Base-by-base conservation (phyloP, 2,888 invertebrate genomes). In the Acanthosepion pharaonis region DNA sequence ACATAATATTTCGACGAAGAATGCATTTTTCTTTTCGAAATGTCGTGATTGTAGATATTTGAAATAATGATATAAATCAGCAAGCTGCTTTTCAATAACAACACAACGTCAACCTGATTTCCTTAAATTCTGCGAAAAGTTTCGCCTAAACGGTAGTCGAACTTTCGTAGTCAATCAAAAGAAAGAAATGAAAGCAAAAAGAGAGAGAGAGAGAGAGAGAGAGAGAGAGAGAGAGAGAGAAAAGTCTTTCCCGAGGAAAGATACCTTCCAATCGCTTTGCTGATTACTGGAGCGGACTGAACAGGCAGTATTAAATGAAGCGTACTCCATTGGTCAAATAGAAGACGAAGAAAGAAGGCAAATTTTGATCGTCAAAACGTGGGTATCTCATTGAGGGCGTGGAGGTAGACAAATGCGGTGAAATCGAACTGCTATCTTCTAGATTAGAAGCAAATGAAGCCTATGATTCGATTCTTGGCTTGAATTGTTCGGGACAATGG, bases 271-370 rank as follows among this genome's bases (percentile, higher is more conserved):
- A 78, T 78, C n/a, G 78, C n/a, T n/a, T 78, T 4, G 78, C 4
- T 78, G n/a, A 33, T 78, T 78, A 78, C 11, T 11, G 78, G n/a
- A 78, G 78, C 78, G 78, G 33, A 78, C 78, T n/a, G 78, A 78
- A 78, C 78, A 78, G 78, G n/a, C n/a, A 78, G 78, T n/a, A 78
- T n/a, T 78, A 78, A 78, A 78, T 78, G 78, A 78, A 78, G 78
- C 78, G 78, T 9, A 78, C 78, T 15, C 78, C 78, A 78, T 78
- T 78, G 78, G 78, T 78, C 78, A 78, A 78, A 78, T 78, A 78
- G 15, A 33, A 15, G 78, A 78, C 15, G n/a, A 18, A 78, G 78
- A 33, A 78, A 78, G 78, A 78, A 78, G n/a, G 78, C 33, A 78
- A 78, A n/a, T 78, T 78, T 33, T 33, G n/a, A 33, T 78, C n/a